Evolutionary conservation across 2,888 invertebrate genomes (phyloP).

Genomic region (Thecophora atra): DNA sequence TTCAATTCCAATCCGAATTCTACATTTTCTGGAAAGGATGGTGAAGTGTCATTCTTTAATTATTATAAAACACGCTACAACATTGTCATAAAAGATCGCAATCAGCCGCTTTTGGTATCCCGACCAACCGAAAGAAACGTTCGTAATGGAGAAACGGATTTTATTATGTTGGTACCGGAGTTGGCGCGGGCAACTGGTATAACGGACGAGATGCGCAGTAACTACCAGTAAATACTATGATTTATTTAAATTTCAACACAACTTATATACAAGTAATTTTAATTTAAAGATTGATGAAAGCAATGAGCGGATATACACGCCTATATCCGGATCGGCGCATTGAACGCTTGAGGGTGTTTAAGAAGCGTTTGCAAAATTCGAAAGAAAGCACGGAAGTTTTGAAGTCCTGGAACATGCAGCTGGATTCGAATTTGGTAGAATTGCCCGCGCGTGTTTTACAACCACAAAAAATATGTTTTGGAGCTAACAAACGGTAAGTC

Average conservation of each 20-base stretch:
- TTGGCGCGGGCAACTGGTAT: conserved; percentile 86
- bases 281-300: conserved; percentile 71
- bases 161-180: conserved; percentile 83
- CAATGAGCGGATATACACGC: conserved; percentile 78
- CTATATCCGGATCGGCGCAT: conserved; percentile 76
- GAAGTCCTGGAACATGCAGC: conserved; percentile 76
- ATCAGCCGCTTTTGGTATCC: conserved; percentile 84
- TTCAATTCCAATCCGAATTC: conserved; percentile 70
- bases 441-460: conserved; percentile 75
- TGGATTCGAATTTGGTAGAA: conserved; percentile 72
- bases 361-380: conserved; percentile 69
- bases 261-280: not conserved
- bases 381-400: conserved; percentile 70
- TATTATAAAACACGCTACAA: conserved; percentile 79
- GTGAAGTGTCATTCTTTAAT: conserved; percentile 70
- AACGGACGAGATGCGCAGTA: conserved; percentile 73
- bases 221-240: conserved; percentile 71
- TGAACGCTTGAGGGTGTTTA: conserved; percentile 74
- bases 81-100: conserved; percentile 70
- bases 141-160: conserved; percentile 74
- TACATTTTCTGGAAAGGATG: conserved; percentile 72
- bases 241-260: not conserved
- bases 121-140: conserved; percentile 76
- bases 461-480: conserved; percentile 72
- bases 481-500: conserved; percentile 49